These are phyloP conservation scores for Pungitius pungitius DNA, from an alignment of 2,113 vertebrate species.

Conservation along the genomic window DNA sequence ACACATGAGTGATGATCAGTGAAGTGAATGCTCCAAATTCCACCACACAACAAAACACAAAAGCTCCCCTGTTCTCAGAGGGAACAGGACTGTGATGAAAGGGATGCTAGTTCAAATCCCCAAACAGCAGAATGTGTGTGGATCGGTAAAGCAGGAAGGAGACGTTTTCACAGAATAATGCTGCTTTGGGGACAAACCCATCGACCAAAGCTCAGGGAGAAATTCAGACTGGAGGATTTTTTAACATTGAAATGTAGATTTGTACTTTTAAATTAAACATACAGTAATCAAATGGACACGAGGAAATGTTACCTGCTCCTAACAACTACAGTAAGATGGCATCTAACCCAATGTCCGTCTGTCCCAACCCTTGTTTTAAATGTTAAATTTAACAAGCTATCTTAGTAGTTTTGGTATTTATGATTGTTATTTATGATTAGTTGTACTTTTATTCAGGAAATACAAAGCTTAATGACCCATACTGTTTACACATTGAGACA, in stretches of 20 bases:
- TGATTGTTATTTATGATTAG: background rate
- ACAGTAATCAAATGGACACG: background rate
- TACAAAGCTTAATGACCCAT: background rate
- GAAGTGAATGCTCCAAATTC: conserved; percentile 72
- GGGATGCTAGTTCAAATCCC: conserved; percentile 26
- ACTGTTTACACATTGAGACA: conserved; percentile 14
- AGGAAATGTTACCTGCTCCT: background rate
- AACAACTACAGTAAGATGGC: background rate
- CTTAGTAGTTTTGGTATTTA: background rate
- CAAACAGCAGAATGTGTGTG: background rate
- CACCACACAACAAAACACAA: conserved; percentile 64
- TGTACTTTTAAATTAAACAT: background rate
- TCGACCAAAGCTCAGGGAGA: background rate
- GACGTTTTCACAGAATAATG: background rate
- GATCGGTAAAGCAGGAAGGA: background rate
- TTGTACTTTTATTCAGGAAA: background rate
- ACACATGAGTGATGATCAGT: conserved; percentile 46
- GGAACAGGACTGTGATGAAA: background rate
- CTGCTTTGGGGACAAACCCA: background rate
- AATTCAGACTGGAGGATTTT: background rate
- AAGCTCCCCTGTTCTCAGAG: conserved; percentile 52
- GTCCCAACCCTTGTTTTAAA: no score
- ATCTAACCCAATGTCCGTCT: no score
- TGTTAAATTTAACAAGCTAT: background rate
- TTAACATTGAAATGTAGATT: no score